Conservation (phyloP, 1,140 invertebrate species). For the Aphis gossypii region DNA sequence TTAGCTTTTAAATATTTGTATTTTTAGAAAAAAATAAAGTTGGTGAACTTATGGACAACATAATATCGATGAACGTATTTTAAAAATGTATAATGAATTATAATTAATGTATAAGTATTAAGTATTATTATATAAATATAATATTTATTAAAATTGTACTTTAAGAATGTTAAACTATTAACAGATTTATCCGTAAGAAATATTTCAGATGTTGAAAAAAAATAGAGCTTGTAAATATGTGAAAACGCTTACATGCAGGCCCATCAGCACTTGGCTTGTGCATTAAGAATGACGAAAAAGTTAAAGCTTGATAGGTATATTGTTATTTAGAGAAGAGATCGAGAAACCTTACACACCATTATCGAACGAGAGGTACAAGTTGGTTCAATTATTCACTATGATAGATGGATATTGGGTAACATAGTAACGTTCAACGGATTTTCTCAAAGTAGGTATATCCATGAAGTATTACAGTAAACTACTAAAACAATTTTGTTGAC, state of each 20-base stretch:
- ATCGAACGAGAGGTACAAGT: neutral
- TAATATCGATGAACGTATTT: neutral
- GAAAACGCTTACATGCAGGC: neutral
- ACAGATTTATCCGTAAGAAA: neutral
- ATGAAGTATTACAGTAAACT: neutral
- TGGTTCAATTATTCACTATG: neutral
- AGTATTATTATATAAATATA: neutral
- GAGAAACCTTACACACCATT: neutral
- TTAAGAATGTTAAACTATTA: neutral
- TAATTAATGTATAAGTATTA: neutral
- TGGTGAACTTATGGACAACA: too few relatives aligned
- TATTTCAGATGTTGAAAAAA: neutral
- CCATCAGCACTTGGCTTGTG: neutral
- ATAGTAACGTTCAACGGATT: neutral
- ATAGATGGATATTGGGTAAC: neutral
- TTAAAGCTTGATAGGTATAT: neutral
- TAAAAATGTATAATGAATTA: too few relatives aligned
- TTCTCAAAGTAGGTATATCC: neutral
- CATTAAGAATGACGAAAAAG: neutral
- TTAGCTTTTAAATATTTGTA: neutral
- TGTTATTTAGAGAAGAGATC: neutral
- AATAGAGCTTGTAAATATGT: neutral
- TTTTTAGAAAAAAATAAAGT: neutral
- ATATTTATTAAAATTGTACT: neutral
- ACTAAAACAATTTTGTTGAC: neutral